phyloP scores from a whole-genome alignment of 2,888 invertebrate genomes.

The Nephrotoma appendiculata region DNA sequence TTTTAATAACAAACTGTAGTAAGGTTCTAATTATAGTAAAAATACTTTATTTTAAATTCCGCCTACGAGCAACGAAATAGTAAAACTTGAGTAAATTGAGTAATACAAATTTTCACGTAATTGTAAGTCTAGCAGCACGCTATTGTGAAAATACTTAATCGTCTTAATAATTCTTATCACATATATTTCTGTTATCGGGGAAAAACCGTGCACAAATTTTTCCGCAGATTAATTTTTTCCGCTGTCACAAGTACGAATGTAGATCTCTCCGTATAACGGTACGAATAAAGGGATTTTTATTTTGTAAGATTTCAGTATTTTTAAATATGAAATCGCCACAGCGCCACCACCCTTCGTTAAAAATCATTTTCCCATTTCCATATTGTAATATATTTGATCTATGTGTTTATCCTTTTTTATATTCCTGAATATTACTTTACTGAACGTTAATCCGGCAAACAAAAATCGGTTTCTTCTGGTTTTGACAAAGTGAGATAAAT shows the following conservation, averaged over 20 bases:
- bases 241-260: conserved; percentile 8
- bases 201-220: not conserved
- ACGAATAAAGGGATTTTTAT: not conserved
- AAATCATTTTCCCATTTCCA: not conserved
- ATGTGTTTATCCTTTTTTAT: not conserved
- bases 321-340: not conserved
- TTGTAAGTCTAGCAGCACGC: not conserved
- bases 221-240: conserved; percentile 10
- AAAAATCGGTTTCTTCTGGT: not conserved
- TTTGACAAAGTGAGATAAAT: not conserved
- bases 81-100: too few species aligned
- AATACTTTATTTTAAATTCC: too few species aligned
- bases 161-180: not conserved
- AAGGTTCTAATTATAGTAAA: too few species aligned
- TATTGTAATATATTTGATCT: not conserved
- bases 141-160: not conserved
- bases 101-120: too few species aligned
- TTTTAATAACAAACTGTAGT: too few species aligned
- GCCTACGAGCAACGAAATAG: too few species aligned
- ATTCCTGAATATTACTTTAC: not conserved
- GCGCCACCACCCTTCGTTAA: not conserved
- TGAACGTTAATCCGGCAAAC: not conserved
- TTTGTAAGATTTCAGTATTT: not conserved
- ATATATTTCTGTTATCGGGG: not conserved
- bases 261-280: not conserved